Evolutionary conservation across 2,888 invertebrate genomes (phyloP).

Genomic region (Deilephila porcellus): DNA sequence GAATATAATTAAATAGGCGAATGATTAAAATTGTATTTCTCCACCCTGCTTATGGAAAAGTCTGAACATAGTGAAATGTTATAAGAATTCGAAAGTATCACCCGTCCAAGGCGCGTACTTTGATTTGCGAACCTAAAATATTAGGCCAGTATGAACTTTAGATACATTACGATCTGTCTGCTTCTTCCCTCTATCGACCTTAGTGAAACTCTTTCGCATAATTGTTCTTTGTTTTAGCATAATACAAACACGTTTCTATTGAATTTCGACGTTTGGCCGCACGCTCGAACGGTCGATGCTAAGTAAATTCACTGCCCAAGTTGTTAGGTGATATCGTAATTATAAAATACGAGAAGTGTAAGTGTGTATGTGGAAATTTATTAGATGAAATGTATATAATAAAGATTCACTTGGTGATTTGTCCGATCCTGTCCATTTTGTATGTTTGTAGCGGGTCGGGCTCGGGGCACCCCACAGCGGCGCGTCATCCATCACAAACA

Average conservation of each 20-base stretch:
- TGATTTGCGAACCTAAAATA: slow-evolving; percentile 46
- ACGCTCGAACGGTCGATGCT: slow-evolving; percentile 34
- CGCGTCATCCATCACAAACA: slow-evolving; percentile 32
- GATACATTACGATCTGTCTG: slow-evolving; percentile 29
- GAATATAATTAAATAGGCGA: slow-evolving; percentile 49
- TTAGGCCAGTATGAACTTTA: slow-evolving; percentile 54
- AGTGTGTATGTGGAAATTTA: slow-evolving; percentile 10
- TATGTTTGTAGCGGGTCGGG: slow-evolving; percentile 50
- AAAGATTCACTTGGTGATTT: slow-evolving; percentile 37
- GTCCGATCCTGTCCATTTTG: slow-evolving; percentile 63
- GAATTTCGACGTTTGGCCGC: background rate
- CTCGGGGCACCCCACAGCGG: background rate
- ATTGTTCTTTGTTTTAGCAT: slow-evolving; percentile 7
- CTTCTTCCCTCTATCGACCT: background rate
- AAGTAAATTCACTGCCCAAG: slow-evolving; percentile 52
- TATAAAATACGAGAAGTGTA: slow-evolving; percentile 3
- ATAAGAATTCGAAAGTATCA: slow-evolving; percentile 36
- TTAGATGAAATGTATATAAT: slow-evolving; percentile 41
- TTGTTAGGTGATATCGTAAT: slow-evolving; percentile 44
- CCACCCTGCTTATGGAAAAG: slow-evolving; percentile 50
- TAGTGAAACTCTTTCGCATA: slow-evolving; percentile 19
- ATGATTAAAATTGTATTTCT: slow-evolving; percentile 32
- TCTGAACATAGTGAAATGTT: slow-evolving; percentile 49
- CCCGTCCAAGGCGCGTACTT: slow-evolving; percentile 72
- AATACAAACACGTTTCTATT: slow-evolving; percentile 27